Evolutionary conservation across 2,797 vertebrate genomes (phyloP).

Genomic region (Leptodactylus fallax): DNA sequence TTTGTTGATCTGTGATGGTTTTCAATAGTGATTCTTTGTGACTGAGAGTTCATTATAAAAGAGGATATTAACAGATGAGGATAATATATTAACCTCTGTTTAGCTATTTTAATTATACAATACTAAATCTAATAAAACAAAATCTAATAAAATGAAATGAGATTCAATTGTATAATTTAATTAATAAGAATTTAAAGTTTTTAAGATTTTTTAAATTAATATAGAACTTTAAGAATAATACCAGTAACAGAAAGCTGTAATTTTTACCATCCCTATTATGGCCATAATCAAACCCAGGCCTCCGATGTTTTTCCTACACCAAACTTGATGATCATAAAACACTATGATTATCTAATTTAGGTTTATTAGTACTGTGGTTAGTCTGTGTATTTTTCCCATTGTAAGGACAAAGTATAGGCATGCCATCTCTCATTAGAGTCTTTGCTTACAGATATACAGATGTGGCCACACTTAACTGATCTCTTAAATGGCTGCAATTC

Average conservation of each 20-base stretch:
- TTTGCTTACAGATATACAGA: too few species aligned
- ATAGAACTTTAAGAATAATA: background rate
- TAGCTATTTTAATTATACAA: background rate
- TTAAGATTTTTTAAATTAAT: background rate
- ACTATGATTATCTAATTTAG: background rate
- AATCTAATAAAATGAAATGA: constrained; percentile 18
- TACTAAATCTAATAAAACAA: background rate
- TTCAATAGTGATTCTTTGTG: background rate
- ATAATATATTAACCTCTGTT: constrained; percentile 8
- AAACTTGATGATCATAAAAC: background rate
- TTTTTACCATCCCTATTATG: background rate
- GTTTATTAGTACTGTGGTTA: background rate
- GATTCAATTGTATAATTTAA: background rate
- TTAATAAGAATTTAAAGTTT: constrained; percentile 17
- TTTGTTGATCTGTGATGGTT: constrained; percentile 17
- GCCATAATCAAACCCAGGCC: too few species aligned
- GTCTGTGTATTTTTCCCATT: background rate
- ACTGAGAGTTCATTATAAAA: background rate
- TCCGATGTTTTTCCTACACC: too few species aligned
- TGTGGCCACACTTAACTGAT: too few species aligned
- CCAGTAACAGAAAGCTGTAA: too few species aligned
- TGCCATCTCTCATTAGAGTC: too few species aligned
- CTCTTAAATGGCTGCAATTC: too few species aligned
- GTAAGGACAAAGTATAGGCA: too few species aligned
- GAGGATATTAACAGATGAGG: constrained; percentile 22